These are phyloP conservation scores for Ephestia elutella DNA, from an alignment of 1,140 invertebrate genomes.

Conservation along the genomic window DNA sequence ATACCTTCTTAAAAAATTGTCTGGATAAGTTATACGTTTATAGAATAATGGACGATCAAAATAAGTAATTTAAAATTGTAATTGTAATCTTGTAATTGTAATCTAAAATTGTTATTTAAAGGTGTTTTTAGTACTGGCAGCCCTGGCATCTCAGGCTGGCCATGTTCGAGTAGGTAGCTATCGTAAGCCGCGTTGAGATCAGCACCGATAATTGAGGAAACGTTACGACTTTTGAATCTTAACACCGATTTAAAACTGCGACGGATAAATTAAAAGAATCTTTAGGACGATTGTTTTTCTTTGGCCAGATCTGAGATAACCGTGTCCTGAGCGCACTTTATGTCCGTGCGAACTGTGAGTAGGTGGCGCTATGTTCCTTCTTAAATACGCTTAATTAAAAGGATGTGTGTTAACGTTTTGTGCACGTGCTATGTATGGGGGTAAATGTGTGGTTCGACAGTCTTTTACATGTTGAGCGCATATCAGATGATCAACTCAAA, in stretches of 20 bases:
- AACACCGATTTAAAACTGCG: constrained; percentile 64
- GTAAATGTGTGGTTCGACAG: neutral
- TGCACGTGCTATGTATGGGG: neutral
- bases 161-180: constrained; percentile 51
- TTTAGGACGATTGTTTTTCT: constrained; percentile 50
- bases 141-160: constrained; percentile 17
- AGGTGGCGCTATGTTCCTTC: constrained; percentile 38
- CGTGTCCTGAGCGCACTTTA: constrained; percentile 52
- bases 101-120: too few species aligned
- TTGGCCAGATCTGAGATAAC: constrained; percentile 40
- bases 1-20: too few species aligned
- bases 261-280: constrained; percentile 67
- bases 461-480: neutral
- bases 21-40: too few species aligned
- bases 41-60: too few species aligned
- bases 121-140: neutral
- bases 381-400: constrained; percentile 38
- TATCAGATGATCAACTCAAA: neutral
- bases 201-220: constrained; percentile 61
- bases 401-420: neutral
- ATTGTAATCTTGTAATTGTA: too few species aligned
- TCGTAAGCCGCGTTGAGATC: constrained; percentile 54
- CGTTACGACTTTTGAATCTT: constrained; percentile 56
- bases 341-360: constrained; percentile 47
- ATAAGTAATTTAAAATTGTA: too few species aligned